Percentiles rank a stretch among this genome's conserved stretches.
Conservation (phyloP, 2,888 invertebrate genomes). For the Eupeodes latifasciatus region DNA sequence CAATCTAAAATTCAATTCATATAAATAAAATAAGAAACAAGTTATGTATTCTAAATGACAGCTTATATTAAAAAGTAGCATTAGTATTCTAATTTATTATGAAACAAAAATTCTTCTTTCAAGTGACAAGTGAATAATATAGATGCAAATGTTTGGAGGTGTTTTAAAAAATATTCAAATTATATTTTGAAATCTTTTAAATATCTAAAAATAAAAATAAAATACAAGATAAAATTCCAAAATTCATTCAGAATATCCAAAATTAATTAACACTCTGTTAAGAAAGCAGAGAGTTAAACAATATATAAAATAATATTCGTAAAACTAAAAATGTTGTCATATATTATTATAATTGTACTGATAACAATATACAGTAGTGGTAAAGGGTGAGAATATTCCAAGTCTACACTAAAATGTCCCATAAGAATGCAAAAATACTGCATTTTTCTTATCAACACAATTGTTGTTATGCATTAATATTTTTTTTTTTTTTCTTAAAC, state of each 20-base stretch:
- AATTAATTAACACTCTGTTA: not conserved
- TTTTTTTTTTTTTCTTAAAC: not conserved
- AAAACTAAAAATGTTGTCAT: not conserved
- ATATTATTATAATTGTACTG: not conserved
- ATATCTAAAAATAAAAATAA: no score
- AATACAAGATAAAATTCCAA: no score
- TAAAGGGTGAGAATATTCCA: slow-evolving; percentile 3
- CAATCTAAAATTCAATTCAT: not conserved
- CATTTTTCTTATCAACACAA: slow-evolving; percentile 10
- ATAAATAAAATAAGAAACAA: not conserved
- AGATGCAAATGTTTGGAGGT: no score
- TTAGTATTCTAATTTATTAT: not conserved
- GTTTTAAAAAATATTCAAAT: no score
- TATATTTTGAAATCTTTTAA: no score
- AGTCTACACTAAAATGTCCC: not conserved
- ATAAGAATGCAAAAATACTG: slow-evolving; percentile 32
- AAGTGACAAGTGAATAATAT: no score
- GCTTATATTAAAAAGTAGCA: not conserved
- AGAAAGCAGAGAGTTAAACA: not conserved
- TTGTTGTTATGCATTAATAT: not conserved
- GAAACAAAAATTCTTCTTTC: not conserved
- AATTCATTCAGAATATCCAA: not conserved
- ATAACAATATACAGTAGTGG: not conserved
- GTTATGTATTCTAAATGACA: slow-evolving; percentile 1
- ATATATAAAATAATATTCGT: not conserved